Base-by-base conservation (phyloP, 1,140 invertebrate genomes). In the Archivesica marissinica region DNA sequence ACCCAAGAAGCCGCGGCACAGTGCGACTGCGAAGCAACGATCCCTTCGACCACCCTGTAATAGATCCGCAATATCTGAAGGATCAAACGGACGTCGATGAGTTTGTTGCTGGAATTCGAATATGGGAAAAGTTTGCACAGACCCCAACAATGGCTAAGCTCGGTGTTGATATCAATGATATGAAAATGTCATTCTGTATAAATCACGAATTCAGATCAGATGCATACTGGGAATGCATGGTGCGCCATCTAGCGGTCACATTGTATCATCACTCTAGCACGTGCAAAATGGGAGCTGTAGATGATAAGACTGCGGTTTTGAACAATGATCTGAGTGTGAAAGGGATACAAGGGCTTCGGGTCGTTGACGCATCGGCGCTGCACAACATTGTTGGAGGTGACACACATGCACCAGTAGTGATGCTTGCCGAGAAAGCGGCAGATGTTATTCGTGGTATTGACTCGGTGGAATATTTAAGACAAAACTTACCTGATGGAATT, bases 221-320 rank as follows among this genome's bases (percentile, higher is more conserved):
- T 54, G 83, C 86, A n/a, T 93, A 92, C 70, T 88, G 93, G 80
- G 79, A 83, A 1, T 94, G 93, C 85, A 87, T 88, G 33, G 86
- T 90, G 9, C 85, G 90, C 23, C 86, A 90, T n/a, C 87, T 89
- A 20, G 89, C 90, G 15, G 70, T 87, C 9, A 97, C 97, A 0
- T 96, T 96, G 64, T 98, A 98, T 90, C 97, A 98, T 95, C 97
- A 97, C 0, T 96, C 97, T 0, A 97, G 97, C 0, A 98, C 97
- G 0, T 97, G 96, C 68, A 98, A 97, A 92, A 99, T 99, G 98
- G 98, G 97, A 0, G 96, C 97, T 0, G 96, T 96, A 70, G 96
- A 96, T 95, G 97, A 98, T 91, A 94, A 95, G 15, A 95, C 96
- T 9, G 97, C 97, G 0, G 98, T 98, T 0, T 97, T 98, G 0